phyloP scores from a whole-genome alignment of 1,140 invertebrate species.

The Chironomus tepperi region DNA sequence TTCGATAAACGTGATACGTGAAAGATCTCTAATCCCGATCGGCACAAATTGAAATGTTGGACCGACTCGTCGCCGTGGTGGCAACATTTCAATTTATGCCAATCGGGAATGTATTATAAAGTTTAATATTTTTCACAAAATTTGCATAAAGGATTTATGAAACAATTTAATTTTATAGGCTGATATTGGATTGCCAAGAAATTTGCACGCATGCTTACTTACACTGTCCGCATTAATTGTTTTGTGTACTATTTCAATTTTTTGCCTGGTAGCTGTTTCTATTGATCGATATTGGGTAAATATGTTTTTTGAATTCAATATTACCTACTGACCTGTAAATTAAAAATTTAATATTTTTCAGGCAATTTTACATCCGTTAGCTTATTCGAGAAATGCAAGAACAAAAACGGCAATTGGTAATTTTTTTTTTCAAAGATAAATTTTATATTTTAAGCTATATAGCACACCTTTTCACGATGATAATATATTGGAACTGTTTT shows the following conservation, averaged over 20 bases:
- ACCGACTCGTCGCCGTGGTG: no score
- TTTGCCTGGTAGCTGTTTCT: slow-evolving; percentile 82
- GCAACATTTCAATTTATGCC: background rate
- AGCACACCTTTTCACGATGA: no score
- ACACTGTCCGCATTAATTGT: slow-evolving; percentile 80
- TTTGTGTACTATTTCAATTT: slow-evolving; percentile 84
- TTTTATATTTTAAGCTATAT: no score
- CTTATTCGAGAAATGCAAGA: slow-evolving; percentile 76
- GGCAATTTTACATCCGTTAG: slow-evolving; percentile 81
- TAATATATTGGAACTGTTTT: no score
- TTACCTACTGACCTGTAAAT: background rate
- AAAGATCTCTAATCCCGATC: no score
- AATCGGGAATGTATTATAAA: no score
- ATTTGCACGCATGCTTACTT: slow-evolving; percentile 73
- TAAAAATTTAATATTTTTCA: background rate
- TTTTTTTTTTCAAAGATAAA: no score
- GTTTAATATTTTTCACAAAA: no score
- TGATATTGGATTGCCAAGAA: slow-evolving; percentile 61
- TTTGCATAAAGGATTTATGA: no score
- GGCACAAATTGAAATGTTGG: no score
- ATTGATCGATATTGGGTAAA: slow-evolving; percentile 77
- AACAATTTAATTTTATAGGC: slow-evolving; percentile 26
- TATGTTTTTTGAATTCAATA: background rate
- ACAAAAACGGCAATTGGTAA: slow-evolving; percentile 72
- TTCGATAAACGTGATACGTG: no score